Base-by-base conservation (phyloP, 2,888 invertebrate species). In the Meta bourneti region DNA sequence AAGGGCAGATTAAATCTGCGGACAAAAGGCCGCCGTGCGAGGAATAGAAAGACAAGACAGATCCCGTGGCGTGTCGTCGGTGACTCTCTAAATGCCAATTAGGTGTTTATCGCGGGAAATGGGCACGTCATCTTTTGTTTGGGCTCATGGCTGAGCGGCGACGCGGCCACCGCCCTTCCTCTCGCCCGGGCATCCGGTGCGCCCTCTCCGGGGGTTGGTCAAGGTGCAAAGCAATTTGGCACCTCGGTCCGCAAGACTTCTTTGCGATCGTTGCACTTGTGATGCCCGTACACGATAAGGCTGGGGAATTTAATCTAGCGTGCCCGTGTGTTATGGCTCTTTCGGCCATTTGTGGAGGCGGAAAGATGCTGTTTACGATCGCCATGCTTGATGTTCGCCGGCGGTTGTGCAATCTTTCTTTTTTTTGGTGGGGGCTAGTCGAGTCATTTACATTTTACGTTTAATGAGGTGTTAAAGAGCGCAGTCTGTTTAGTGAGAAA, bases 101-200 rank as follows among this genome's bases (percentile, higher is more conserved):
- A 87, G 87, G 91, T 91, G 91, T 91, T 91, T 91, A 91, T 91
- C 81, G 90, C 87, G 91, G 91, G 91, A 91, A 91, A 83, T 88
- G 91, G 87, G 77, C 70, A 87, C 82, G 91, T 83, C 87, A 54
- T 20, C 87, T 79, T 82, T 91, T 91, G 87, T 87, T 72, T 77
- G 82, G 69, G 91, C 61, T 54, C 78, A 61, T 34, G 34, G 34
- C 1, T 34, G 34, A 34, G 34, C 34, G 34, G 20, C 9, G 80
- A n/a, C 74, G 16, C 19, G 79, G 48, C 81, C 81, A 49, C 74
- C 77, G 89, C 82, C 75, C 89, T 69, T 75, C 77, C 83, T 83
- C 69, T 16, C 81, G 49, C 51, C 86, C 52, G 52, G 82, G 75
- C 90, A 78, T 91, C 87, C 87, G 91, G 87, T 34, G 34, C 34